Base-by-base conservation (phyloP, 2,888 invertebrate genomes). In the Meliscaeva auricollis region DNA sequence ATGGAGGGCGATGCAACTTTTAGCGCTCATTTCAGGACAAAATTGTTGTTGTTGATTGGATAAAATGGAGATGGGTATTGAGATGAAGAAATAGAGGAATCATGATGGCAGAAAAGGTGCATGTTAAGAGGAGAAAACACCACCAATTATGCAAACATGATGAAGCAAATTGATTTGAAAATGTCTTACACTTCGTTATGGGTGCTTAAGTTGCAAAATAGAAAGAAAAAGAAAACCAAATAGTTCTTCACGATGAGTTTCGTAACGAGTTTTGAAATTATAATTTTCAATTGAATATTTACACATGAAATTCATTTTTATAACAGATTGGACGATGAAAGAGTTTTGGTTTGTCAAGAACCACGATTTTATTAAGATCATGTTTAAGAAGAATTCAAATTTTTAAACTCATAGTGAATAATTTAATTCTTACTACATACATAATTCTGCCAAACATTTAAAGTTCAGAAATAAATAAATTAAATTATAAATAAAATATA, bases 151-250 rank as follows among this genome's bases (percentile, higher is more conserved):
- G 56, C 56, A 56, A 54, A 56, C 46, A 48, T 32, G 54, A 70
- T 69, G 52, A 76, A 62, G 75, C 41, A 58, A 64, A 75, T 76
- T 69, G 58, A 79, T 76, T 70, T 81, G 74, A 56, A 68, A 74
- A 64, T 44, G 38, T 64, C 11, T 17, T 48, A n/a, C 46, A 48
- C 50, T 58, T 60, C 41, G 50, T 68, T 74, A 50, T 62, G 41
- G 50, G 50, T 66, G 50, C 20, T 32, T 46, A 13, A 38, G 38
- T 38, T 38, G 38, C 9, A 38, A 11, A 38, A 13, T 0, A 38
- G 11, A 35, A 15, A 46, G 4, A 35, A 20, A 66, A 35, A 38
- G 1, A 13, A 38, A 38, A 38, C 20, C 20, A 20, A 35, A 66
- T 20, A 66, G 35, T 38, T 17, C 44, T 48, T 60, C 8, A 13